Evolutionary conservation across 2,888 invertebrate genomes (phyloP), one percentile per base, ranked within the genome.

Genomic region (Ctenicera cuprea): DNA sequence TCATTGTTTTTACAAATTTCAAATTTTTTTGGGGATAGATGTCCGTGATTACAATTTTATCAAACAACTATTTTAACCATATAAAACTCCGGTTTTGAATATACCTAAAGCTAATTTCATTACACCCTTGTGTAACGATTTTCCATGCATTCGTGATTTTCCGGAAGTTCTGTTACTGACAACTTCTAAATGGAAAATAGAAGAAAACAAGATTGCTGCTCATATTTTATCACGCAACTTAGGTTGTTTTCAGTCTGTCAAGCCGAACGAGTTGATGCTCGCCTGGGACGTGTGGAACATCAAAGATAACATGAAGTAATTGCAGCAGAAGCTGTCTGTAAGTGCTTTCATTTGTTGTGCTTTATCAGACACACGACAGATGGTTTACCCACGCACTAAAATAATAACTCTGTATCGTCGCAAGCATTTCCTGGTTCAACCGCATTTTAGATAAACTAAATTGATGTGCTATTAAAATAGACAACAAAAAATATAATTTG

Each of bases 261-360:
- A 41, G 7, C 41, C 14, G 3, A 1, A 41, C 41, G n/a, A 41
- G 2, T n/a, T n/a, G 41, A 16, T 33, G 57, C 16, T 57, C 57
- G 12, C 30, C 1, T 3, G 18, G 33, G 57, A 37, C 33, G 57
- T 57, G 33, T 16, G 57, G 33, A 14, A 57, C 14, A 18, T 16
- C 18, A 33, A 57, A 57, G 33, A 57, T 57, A 57, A 33, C 33
- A 33, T 18, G 18, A 30, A 57, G 57, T 33, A 57, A 57, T 57
- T 57, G 57, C 37, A 33, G n/a, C 16, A n/a, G 61, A 38, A 20
- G 61, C 43, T 48, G 63, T 18, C 30, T 48, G 63, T 48, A 63
- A 63, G 33, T 63, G 63, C 48, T 63, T 63, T 48, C 63, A 63
- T 63, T 63, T 48, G 63, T 48, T 45, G 45, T 18, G 63, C 63